Base-by-base conservation (phyloP, 1,140 invertebrate genomes). In the Grapholita molesta region DNA sequence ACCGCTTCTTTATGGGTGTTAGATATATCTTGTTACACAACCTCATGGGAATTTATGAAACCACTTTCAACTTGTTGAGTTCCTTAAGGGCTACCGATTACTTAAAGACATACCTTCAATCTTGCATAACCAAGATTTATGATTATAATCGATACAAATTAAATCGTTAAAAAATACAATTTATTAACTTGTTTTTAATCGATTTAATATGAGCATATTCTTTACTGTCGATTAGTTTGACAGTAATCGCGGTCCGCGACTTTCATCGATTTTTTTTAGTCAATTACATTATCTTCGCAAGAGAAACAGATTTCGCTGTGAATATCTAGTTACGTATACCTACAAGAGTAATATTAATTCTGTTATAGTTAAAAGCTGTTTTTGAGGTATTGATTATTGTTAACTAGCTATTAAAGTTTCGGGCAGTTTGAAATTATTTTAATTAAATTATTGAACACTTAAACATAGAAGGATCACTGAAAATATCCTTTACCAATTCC, bases 1-100 rank as follows among this genome's bases (percentile, higher is more conserved):
- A 68, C 30, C 67, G 42, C 64, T 67, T 72, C 66, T 69, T 74
- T 71, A 74, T 74, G 69, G 72, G 69, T 71, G 72, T 69, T 71
- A 71, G 69, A 64, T 64, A 23, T 48, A 61, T 64, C 66, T 61
- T 61, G 18, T 61, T 25, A 61, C 7, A n/a, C 24, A 61, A 61
- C 55, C 55, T n/a, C 25, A 28, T 61, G 55, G 25, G 55, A 32
- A 32, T 61, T 30, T n/a, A 18, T 15, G n/a, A n/a, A 18, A 30
- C 25, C 25, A 15, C 24, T 30, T 28, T 61, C n/a, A 28, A 61
- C 24, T 11, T 32, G 15, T 61, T 61, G 30, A 32, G 30, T 61
- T n/a, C 55, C 55, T 61, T 28, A 61, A 61, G 55, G 25, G 55
- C 55, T 32, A 57, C 53, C 42, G 42, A 48, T 48, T n/a, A n/a